Conservation (phyloP, 1,140 invertebrate genomes). For the Caenorhabditis remanei region DNA sequence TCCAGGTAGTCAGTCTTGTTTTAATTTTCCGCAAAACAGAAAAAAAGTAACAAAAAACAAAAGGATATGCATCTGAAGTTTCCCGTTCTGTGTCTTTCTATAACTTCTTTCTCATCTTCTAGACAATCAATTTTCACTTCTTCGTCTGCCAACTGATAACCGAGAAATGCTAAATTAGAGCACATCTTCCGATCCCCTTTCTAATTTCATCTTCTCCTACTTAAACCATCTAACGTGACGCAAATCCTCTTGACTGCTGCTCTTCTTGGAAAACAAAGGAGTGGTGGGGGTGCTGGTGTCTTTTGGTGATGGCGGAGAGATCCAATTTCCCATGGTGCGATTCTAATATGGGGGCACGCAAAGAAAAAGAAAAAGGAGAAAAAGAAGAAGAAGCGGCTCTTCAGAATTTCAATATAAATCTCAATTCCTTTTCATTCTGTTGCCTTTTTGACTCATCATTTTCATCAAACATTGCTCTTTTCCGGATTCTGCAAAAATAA, state of each 20-base stretch:
- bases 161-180: too few relatives aligned
- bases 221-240: background rate
- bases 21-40: too few relatives aligned
- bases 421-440: background rate
- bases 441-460: conserved; percentile 22
- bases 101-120: too few relatives aligned
- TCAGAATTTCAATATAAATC: conserved; percentile 51
- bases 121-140: too few relatives aligned
- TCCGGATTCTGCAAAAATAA: background rate
- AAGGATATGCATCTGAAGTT: too few relatives aligned
- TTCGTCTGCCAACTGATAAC: too few relatives aligned
- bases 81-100: too few relatives aligned
- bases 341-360: conserved; percentile 23
- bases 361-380: too few relatives aligned
- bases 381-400: background rate
- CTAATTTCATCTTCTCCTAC: background rate
- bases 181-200: background rate
- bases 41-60: too few relatives aligned
- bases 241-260: background rate
- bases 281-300: background rate
- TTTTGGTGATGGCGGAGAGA: conserved; percentile 8
- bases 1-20: too few relatives aligned
- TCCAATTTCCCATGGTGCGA: conserved; percentile 29
- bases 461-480: background rate
- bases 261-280: conserved; percentile 21